Evolutionary conservation across 2,113 vertebrate species (phyloP), one percentile per base, ranked within the genome.

Genomic region (Nibea albiflora): DNA sequence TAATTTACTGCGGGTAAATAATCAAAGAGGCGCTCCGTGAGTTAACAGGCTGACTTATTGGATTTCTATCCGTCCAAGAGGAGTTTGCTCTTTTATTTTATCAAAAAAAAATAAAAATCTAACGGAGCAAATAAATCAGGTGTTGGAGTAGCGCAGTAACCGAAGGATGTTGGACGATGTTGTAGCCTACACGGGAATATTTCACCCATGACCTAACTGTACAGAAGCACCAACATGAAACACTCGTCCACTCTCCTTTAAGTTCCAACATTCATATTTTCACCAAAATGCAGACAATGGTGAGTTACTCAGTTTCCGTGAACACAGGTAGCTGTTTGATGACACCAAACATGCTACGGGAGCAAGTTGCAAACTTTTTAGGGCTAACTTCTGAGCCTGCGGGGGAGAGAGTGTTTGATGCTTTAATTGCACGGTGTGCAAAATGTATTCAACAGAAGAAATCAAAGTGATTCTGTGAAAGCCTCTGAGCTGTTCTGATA

Each of bases 31-130:
- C 16, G 39, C 22, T 63, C 28, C 0, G 12, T 24, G n/a, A 62
- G 9, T 70, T 65, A 84, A 42, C 20, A 66, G 53, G 22, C 9
- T 46, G 57, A 52, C 5, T 72, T 20, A 44, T 56, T 56, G 39
- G 61, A 76, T 67, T 50, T 71, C 65, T 75, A 31, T 69, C 17
- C 11, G n/a, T 47, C 75, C 58, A 22, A 65, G 35, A 76, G 65
- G 46, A 22, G 52, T 61, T 3, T 71, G 72, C 24, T 9, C 15
- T 28, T 85, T 22, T 65, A 66, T 60, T 70, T 61, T 16, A 58
- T 11, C 2, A 26, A 26, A 26, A 26, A 26, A 26, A 26, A 26
- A 26, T 26, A 39, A 80, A 61, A 72, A 42, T 71, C 22, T 22
- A 31, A 24, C 12, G 19, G 19, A 72, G 60, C 44, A 71, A 54